A percentile compares a stretch with the other conserved stretches of the same genome.
Conservation (phyloP, 2,113 vertebrate species). For the Scomber scombrus region DNA sequence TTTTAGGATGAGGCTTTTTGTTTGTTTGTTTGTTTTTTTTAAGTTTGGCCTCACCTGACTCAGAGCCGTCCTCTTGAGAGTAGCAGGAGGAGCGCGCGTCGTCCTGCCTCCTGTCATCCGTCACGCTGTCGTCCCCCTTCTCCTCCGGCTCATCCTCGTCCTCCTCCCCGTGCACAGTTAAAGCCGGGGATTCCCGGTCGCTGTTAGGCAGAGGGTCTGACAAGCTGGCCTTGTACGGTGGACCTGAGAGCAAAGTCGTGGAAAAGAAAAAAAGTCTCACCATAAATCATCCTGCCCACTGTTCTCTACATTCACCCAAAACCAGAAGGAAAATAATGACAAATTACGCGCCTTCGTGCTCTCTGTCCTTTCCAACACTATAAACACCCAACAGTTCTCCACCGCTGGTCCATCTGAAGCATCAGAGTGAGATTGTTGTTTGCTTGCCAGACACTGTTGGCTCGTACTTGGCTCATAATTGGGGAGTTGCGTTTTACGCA, state of each 20-base stretch:
- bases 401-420: not conserved
- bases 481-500: constrained; percentile 43
- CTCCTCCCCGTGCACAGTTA: constrained; percentile 75
- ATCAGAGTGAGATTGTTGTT: not conserved
- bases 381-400: constrained; percentile 5
- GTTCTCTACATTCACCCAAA: not conserved
- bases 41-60: constrained; percentile 46
- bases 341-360: not conserved
- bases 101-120: constrained; percentile 65
- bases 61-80: constrained; percentile 52
- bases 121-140: constrained; percentile 43
- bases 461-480: not conserved
- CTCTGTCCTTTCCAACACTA: not conserved
- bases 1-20: not conserved
- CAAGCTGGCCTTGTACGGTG: not conserved
- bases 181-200: constrained; percentile 85
- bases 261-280: not conserved
- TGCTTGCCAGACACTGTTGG: constrained; percentile 18
- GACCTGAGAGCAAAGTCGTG: constrained; percentile 46
- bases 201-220: constrained; percentile 70
- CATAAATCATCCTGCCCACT: not conserved
- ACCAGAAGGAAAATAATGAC: not conserved
- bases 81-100: constrained; percentile 47
- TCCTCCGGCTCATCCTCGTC: constrained; percentile 66
- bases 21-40: too few relatives aligned